Base-by-base conservation (phyloP, 2,888 invertebrate species). In the Thera britannica region DNA sequence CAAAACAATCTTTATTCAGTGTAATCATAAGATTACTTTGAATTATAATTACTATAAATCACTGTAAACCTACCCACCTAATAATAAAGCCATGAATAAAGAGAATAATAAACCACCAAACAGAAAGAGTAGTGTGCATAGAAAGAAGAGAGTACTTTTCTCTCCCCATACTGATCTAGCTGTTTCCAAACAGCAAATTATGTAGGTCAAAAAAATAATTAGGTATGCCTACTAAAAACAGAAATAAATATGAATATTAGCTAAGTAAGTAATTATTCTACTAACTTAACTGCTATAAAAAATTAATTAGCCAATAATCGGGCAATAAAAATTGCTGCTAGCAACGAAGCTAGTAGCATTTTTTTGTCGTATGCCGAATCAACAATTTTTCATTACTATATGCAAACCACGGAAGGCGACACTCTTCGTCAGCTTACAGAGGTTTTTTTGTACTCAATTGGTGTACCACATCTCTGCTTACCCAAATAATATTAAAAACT, bases 181-280 rank as follows among this genome's bases (percentile, higher is more conserved):
- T 48, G 48, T 58, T 58, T 48, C 11, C 4, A 55, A 2, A 11
- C 35, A 58, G 36, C 46, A 34, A 34, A 35, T 23, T 58, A 34
- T 48, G 48, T 58, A 58, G 58, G 36, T 58, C 48, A 35, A n/a
- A n/a, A 48, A 58, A 35, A 34, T 58, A 58, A 58, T 36, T 58
- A 57, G 11, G 44, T 5, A 46, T 34, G 35, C 46, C 23, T 51
- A 51, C 2, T 34, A 7, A 58, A 58, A 58, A 46, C 35, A 35
- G 48, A 52, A 52, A 52, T 52, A 52, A 52, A 52, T 52, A 34
- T 34, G 34, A 7, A 23, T 49, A 51, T 1, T 52, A 9, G n/a
- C 6, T 12, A 51, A 1, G 34, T 52, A 34, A 5, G 34, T 52
- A 52, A 52, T 52, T 34, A 34, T 34, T 51, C 23, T 51, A 51